Base-by-base conservation (phyloP, 2,888 invertebrate species). In the Chouioia cunea region DNA sequence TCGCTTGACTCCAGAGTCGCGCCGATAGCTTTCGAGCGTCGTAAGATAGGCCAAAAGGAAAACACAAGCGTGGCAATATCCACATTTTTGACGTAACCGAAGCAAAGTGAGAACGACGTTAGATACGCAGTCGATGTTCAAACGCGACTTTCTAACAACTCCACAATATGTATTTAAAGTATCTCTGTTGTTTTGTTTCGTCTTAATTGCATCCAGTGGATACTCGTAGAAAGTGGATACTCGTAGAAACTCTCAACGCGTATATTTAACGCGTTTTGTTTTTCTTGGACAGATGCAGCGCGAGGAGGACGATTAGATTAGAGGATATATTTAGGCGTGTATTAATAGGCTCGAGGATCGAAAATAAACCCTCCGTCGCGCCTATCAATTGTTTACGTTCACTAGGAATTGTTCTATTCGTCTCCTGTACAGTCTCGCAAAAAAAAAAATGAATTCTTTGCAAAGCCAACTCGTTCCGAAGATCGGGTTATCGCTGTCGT, bases 331-430 rank as follows among this genome's bases (percentile, higher is more conserved):
- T 53, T n/a, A n/a, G n/a, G n/a, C n/a, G n/a, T 62, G 56, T 50
- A 62, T 62, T 56, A 68, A 68, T 62, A 68, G 43, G 36, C 56
- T 68, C n/a, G n/a, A n/a, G n/a, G n/a, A n/a, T n/a, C n/a, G n/a
- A n/a, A n/a, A n/a, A n/a, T n/a, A n/a, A n/a, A n/a, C n/a, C n/a
- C n/a, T n/a, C n/a, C n/a, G n/a, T n/a, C n/a, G n/a, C n/a, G n/a
- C n/a, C n/a, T n/a, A n/a, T n/a, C n/a, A n/a, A n/a, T n/a, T n/a
- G n/a, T n/a, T n/a, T n/a, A n/a, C n/a, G n/a, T n/a, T n/a, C n/a
- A n/a, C n/a, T n/a, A n/a, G n/a, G n/a, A n/a, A n/a, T n/a, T n/a
- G n/a, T n/a, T n/a, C n/a, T n/a, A n/a, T n/a, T n/a, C n/a, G n/a
- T n/a, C n/a, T n/a, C n/a, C n/a, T n/a, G n/a, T n/a, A n/a, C n/a